Evolutionary conservation across 2,113 vertebrate species (phyloP).

Genomic region (Ictidomys tridecemlineatus): DNA sequence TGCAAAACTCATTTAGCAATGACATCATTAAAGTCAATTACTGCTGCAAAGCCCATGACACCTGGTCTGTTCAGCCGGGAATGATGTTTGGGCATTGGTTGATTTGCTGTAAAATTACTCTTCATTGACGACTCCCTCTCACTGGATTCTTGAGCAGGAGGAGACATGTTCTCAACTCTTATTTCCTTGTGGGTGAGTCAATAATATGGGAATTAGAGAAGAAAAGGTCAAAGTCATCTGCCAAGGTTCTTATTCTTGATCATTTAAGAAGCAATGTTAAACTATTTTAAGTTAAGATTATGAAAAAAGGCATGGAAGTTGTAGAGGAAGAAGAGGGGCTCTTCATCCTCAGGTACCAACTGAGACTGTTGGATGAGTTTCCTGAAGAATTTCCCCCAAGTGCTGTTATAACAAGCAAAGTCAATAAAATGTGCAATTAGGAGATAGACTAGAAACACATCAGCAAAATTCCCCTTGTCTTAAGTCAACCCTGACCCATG

Average conservation of each 20-base stretch:
- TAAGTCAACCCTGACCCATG: background rate
- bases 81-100: background rate
- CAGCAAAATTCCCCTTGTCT: background rate
- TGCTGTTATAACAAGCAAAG: background rate
- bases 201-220: background rate
- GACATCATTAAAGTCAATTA: slow-evolving; percentile 12
- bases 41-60: background rate
- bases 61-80: background rate
- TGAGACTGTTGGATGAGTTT: background rate
- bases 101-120: background rate
- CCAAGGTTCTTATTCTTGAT: background rate
- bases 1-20: background rate
- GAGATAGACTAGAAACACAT: background rate
- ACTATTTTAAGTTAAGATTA: background rate
- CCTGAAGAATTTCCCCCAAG: background rate
- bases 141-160: background rate
- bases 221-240: background rate
- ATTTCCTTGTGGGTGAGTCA: background rate
- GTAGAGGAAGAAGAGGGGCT: background rate
- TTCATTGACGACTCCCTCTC: background rate
- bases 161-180: background rate
- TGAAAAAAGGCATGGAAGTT: background rate
- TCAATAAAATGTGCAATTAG: background rate
- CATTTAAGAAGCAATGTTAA: background rate
- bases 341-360: background rate